A percentile compares a stretch with the other conserved stretches of the same genome.
These are phyloP conservation scores for Plagodis pulveraria DNA, from an alignment of 2,888 invertebrate species.

Conservation along the genomic window DNA sequence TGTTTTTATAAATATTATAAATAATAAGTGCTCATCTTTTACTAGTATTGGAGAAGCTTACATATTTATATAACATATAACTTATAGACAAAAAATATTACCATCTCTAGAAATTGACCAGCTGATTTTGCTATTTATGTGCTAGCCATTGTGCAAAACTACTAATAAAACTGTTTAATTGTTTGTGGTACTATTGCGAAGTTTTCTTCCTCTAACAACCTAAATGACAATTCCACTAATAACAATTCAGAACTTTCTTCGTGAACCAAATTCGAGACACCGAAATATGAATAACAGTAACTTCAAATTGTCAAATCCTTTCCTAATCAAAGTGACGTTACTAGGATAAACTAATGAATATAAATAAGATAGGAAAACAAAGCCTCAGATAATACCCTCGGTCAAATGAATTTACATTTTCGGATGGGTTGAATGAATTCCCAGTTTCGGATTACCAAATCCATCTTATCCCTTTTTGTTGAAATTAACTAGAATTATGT, in stretches of 20 bases:
- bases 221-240: neutral
- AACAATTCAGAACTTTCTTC: neutral
- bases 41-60: too few relatives aligned
- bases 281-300: slow-evolving; percentile 17
- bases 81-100: too few relatives aligned
- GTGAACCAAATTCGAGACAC: neutral
- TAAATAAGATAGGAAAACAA: slow-evolving; percentile 53
- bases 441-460: slow-evolving; percentile 19
- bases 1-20: too few relatives aligned
- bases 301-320: slow-evolving; percentile 24
- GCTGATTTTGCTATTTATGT: too few relatives aligned
- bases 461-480: slow-evolving; percentile 28
- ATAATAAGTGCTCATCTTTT: too few relatives aligned
- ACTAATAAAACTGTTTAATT: too few relatives aligned
- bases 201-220: neutral
- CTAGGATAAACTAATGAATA: slow-evolving; percentile 61
- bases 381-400: slow-evolving; percentile 49
- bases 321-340: slow-evolving; percentile 55
- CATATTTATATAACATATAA: too few relatives aligned
- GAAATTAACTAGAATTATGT: slow-evolving; percentile 12
- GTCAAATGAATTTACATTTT: slow-evolving; percentile 61
- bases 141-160: too few relatives aligned
- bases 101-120: too few relatives aligned
- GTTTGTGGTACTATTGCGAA: too few relatives aligned
- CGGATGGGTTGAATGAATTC: slow-evolving; percentile 32